Base-by-base conservation (phyloP, 2,113 vertebrate species). In the Chaenocephalus aceratus region DNA sequence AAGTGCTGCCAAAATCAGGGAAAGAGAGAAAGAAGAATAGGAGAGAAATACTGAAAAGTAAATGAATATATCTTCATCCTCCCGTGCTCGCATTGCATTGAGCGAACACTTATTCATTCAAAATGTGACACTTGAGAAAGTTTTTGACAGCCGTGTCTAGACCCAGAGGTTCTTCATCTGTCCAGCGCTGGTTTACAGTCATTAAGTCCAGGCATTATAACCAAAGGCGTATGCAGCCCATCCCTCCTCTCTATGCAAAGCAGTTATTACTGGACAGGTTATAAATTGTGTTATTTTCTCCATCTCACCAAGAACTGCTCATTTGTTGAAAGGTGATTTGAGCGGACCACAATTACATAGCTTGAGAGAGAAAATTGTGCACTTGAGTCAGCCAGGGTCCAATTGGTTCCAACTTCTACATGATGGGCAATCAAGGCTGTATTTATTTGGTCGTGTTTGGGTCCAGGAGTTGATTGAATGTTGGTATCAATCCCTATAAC, bases 1-100 rank as follows among this genome's bases (percentile, higher is more conserved):
- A 87, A 95, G 94, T 86, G 66, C 87, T 91, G 86, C 87, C 89
- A 88, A 84, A 77, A 86, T 93, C 78, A 73, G 63, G 83, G 76
- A 92, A 92, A 84, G 65, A 69, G 80, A 79, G 72, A 78, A 61
- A 67, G 63, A 41, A 70, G 59, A 56, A 44, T 51, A 26, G 13
- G 72, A 3, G 81, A 68, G 70, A 76, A 72, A 76, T 53, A 62
- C 48, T 73, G 57, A 75, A 82, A 88, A 90, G 83, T 82, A 91
- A 93, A 93, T 83, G 77, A 91, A 83, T 87, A 84, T 85, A 87
- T 94, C 76, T 90, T 70, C 80, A 79, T 90, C 77, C 71, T 69
- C 53, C 75, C 46, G 75, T 83, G 73, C 59, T 21, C 80, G 73
- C 84, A 72, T 34, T 68, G 79, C n/a, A 79, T 71, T 72, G 57